A percentile compares a stretch with the other conserved stretches of the same genome.
These are phyloP conservation scores for Helobdella robusta DNA, from an alignment of 2,888 invertebrate genomes.

Conservation along the genomic window DNA sequence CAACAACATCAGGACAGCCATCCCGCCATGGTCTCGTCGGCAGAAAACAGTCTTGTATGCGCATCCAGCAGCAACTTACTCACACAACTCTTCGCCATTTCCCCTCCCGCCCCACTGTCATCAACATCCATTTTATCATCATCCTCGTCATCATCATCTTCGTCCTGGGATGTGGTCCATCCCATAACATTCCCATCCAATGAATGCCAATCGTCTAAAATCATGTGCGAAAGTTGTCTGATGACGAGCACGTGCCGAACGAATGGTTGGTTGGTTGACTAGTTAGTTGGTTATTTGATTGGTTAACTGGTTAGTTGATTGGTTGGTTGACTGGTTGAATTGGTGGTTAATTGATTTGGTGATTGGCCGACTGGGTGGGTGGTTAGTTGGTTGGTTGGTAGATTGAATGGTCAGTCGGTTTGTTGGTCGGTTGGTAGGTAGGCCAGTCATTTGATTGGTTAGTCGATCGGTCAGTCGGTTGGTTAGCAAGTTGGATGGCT, in stretches of 20 bases:
- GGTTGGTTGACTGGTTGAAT: no score
- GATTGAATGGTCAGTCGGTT: no score
- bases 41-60: slow-evolving; percentile 22
- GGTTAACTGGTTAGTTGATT: no score
- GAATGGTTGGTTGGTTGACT: neutral
- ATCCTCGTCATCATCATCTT: neutral
- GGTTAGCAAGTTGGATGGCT: no score
- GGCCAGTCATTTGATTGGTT: no score
- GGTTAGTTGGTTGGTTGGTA: no score
- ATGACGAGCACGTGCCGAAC: slow-evolving; percentile 4
- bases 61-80: slow-evolving; percentile 16
- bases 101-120: neutral
- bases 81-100: neutral
- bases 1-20: slow-evolving; percentile 16
- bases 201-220: slow-evolving; percentile 5
- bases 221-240: slow-evolving; percentile 16
- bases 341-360: no score
- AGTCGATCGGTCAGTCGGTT: no score
- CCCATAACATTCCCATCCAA: slow-evolving; percentile 17
- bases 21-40: neutral
- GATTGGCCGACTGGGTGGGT: no score
- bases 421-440: no score
- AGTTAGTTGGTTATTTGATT: no score
- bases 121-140: slow-evolving; percentile 1
- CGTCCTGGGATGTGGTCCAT: slow-evolving; percentile 10